phyloP scores from a whole-genome alignment of 2,888 invertebrate species.

The Polymixis flavicincta region DNA sequence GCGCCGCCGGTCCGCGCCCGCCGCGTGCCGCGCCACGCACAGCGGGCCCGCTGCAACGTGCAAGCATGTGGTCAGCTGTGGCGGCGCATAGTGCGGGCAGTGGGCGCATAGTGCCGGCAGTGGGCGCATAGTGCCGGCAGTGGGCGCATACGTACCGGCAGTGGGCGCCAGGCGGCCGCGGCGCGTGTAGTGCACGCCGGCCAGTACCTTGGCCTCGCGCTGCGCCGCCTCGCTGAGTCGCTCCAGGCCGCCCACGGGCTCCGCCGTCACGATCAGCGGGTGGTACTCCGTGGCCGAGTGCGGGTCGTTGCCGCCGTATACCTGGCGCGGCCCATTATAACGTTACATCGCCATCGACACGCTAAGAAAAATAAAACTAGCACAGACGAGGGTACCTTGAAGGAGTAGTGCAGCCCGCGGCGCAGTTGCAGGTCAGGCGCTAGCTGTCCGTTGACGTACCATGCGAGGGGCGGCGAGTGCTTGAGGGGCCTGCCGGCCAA shows the following conservation, averaged over 20 bases:
- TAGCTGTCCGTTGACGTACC: slow-evolving; percentile 98
- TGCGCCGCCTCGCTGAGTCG: slow-evolving; percentile 91
- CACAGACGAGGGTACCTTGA: slow-evolving; percentile 89
- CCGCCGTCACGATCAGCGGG: slow-evolving; percentile 96
- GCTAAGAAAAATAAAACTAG: neutral
- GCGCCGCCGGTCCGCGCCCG: slow-evolving; percentile 93
- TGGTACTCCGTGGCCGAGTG: slow-evolving; percentile 96
- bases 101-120: no score
- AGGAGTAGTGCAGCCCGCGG: slow-evolving; percentile 95
- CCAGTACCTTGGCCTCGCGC: slow-evolving; percentile 72
- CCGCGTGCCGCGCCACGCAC: slow-evolving; percentile 93
- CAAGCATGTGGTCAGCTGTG: no score
- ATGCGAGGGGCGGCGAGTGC: slow-evolving; percentile 93
- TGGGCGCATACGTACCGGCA: slow-evolving; percentile 89
- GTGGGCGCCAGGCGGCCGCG: slow-evolving; percentile 95
- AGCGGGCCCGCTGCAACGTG: slow-evolving; percentile 93
- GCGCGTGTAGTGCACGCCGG: slow-evolving; percentile 96
- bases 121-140: no score
- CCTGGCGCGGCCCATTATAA: slow-evolving; percentile 70
- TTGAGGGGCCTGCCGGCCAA: slow-evolving; percentile 90
- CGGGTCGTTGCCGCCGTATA: slow-evolving; percentile 96
- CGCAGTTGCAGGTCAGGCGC: slow-evolving; percentile 97
- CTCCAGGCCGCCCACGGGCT: slow-evolving; percentile 96
- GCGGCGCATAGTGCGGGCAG: no score
- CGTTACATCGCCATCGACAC: neutral